Evolutionary conservation across 2,888 invertebrate species (phyloP).

Genomic region (Aporophyla nigra): DNA sequence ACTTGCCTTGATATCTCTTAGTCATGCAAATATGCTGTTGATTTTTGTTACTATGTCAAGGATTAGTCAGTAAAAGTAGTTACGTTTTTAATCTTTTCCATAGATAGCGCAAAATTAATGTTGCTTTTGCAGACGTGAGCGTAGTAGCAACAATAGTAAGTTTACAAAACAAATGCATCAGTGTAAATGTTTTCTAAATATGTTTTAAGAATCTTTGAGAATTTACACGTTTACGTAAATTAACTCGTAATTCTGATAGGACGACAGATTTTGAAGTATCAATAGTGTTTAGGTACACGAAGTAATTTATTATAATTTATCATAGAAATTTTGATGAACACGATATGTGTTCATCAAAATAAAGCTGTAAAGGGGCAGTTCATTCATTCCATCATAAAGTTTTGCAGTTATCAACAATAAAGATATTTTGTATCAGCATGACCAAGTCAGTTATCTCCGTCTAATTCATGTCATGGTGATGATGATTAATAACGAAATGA

Average conservation of each 20-base stretch:
- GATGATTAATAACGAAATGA: background rate
- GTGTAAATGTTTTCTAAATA: conserved; percentile 43
- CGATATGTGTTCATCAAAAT: no score
- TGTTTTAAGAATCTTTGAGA: conserved; percentile 15
- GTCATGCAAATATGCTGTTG: conserved; percentile 3
- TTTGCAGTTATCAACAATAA: background rate
- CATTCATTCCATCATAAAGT: background rate
- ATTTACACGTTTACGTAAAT: conserved; percentile 49
- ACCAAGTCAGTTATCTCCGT: conserved; percentile 9
- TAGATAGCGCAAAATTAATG: conserved; percentile 24
- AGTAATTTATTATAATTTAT: conserved; percentile 1
- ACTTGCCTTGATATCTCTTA: conserved; percentile 17
- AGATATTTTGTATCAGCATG: conserved; percentile 18
- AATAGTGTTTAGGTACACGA: conserved; percentile 11
- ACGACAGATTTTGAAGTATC: conserved; percentile 10
- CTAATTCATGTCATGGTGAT: conserved; percentile 30
- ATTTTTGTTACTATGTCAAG: conserved; percentile 22
- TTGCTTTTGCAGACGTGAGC: conserved; percentile 48
- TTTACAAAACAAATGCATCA: conserved; percentile 40
- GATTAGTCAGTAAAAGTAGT: conserved; percentile 2
- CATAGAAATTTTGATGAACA: no score
- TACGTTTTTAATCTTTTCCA: conserved; percentile 14
- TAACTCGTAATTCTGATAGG: conserved; percentile 27
- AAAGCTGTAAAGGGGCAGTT: conserved; percentile 4
- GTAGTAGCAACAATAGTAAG: conserved; percentile 33